phyloP scores from a whole-genome alignment of 2,797 vertebrate species.

The Furcifer pardalis region DNA sequence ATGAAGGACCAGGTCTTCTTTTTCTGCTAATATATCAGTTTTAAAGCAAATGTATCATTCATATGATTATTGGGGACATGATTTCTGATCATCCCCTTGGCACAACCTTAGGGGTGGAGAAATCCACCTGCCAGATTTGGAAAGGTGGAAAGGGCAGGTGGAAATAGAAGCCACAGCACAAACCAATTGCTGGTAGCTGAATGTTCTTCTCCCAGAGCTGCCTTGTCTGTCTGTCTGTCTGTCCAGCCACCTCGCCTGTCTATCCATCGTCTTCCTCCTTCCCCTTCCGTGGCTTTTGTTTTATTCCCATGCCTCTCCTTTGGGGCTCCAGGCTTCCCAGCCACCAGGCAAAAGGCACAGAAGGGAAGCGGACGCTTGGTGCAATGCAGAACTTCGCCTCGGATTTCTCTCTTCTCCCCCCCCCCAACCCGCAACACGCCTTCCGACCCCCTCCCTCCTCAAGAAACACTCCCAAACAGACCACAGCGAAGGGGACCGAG shows the following conservation, averaged over 20 bases:
- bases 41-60: no score
- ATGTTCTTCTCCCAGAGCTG: neutral
- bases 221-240: neutral
- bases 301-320: neutral
- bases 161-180: fast-evolving
- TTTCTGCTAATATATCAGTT: no score
- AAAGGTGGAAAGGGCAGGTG: neutral
- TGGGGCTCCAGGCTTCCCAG: neutral
- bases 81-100: no score
- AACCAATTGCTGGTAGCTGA: neutral
- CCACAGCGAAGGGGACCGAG: no score
- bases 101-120: no score
- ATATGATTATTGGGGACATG: no score
- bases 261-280: no score
- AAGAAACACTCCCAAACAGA: neutral
- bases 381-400: constrained; percentile 45
- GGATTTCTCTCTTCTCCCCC: neutral
- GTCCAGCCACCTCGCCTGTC: no score
- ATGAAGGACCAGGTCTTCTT: no score
- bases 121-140: neutral
- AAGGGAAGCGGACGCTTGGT: neutral
- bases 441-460: neutral
- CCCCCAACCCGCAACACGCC: no score
- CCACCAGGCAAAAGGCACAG: no score
- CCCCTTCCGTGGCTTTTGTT: no score